Percentiles rank a stretch among this genome's conserved stretches.
phyloP scores from a whole-genome alignment of 1,140 invertebrate genomes.

The Prorops nasuta region DNA sequence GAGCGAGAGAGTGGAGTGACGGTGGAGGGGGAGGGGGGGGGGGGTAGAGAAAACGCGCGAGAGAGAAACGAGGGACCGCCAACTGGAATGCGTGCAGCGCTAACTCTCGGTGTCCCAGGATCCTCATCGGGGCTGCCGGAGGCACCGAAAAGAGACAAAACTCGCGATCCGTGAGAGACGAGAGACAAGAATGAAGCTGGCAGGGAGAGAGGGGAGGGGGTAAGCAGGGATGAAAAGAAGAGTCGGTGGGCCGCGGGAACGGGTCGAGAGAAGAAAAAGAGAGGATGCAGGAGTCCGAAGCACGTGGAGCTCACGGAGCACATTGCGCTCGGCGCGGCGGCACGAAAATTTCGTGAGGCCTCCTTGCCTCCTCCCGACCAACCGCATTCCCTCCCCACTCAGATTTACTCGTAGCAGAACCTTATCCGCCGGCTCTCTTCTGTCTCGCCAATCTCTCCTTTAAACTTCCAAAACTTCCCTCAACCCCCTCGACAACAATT shows the following conservation, averaged over 20 bases:
- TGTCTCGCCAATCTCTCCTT: not conserved
- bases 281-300: slow-evolving; percentile 22
- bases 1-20: slow-evolving; percentile 11
- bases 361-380: slow-evolving; percentile 40
- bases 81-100: too few species aligned
- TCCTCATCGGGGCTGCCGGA: too few species aligned
- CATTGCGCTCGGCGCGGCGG: slow-evolving; percentile 32
- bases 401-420: slow-evolving; percentile 34
- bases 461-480: not conserved
- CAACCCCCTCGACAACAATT: too few species aligned
- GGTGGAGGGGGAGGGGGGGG: slow-evolving; percentile 8
- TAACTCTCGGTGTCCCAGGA: too few species aligned
- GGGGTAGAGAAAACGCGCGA: slow-evolving; percentile 6
- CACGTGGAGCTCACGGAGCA: slow-evolving; percentile 42
- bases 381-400: slow-evolving; percentile 52
- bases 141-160: too few species aligned
- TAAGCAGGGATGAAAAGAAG: slow-evolving; percentile 10
- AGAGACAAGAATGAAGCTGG: not conserved
- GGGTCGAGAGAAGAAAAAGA: slow-evolving; percentile 8
- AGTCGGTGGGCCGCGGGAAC: slow-evolving; percentile 16
- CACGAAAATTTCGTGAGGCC: slow-evolving; percentile 49
- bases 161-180: too few species aligned
- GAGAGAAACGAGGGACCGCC: slow-evolving; percentile 8
- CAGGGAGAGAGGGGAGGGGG: not conserved
- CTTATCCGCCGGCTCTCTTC: slow-evolving; percentile 26